Evolutionary conservation across 2,797 vertebrate species (phyloP), one percentile per base, ranked within the genome.

Genomic region (Cyprinella venusta): DNA sequence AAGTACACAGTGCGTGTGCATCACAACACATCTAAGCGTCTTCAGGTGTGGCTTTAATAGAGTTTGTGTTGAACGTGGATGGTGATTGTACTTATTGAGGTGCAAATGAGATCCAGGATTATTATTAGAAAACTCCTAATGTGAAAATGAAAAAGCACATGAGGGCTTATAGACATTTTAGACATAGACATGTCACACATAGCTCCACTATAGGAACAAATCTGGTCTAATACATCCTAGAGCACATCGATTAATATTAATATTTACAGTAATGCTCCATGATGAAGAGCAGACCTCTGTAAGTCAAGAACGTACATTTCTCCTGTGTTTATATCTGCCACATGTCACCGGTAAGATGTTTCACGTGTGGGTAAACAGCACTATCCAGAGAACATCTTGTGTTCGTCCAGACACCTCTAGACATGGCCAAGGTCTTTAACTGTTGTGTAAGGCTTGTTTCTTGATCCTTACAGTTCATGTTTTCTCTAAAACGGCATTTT

Each of bases 321-420:
- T 70, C 40, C 48, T 13, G 6, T 26, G 6, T 67, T 83, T 40
- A 50, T 48, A 80, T 80, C 69, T 38, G 56, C 33, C 21, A 42
- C n/a, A 48, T 13, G 13, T 63, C 61, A 63, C 26, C 15, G 6
- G 13, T 16, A 63, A 8, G 61, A 63, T 30, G 69, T 65, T 82
- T 82, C 81, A 64, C 36, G 59, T 56, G 72, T 54, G 72, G 33
- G 67, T 82, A 80, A 82, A 80, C 70, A 71, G 38, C 1, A 13
- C 68, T 56, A 38, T 79, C 79, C 24, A 16, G 71, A 69, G 77
- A 86, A 79, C 33, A 45, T 81, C 75, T 42, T 63, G 36, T 79
- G 82, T 76, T 76, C 67, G 42, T 21, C 21, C 48, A 71, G 56
- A 83, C 63, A 74, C 12, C 30, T 52, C 1, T n/a, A 50, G 56